Percentiles rank a stretch among this genome's conserved stretches.
phyloP scores from a whole-genome alignment of 2,888 invertebrate species.

The Acleris emargana region DNA sequence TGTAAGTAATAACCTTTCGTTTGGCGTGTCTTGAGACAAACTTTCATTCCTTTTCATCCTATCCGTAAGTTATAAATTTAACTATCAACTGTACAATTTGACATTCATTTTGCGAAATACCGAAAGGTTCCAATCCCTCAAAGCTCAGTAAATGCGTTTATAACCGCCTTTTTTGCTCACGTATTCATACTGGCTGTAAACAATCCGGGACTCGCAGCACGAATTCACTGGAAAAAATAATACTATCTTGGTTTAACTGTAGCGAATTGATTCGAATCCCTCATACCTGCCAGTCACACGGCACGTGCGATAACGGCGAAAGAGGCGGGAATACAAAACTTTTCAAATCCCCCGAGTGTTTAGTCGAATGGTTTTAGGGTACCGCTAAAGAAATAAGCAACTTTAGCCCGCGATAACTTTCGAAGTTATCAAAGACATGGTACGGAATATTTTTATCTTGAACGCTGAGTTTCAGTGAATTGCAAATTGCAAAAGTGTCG shows the following conservation, averaged over 20 bases:
- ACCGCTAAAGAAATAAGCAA: constrained; percentile 41
- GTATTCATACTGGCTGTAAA: constrained; percentile 19
- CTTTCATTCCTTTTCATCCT: too few relatives aligned
- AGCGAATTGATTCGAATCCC: constrained; percentile 35
- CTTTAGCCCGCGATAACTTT: constrained; percentile 31
- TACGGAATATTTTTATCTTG: constrained; percentile 24
- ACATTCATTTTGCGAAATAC: constrained; percentile 10
- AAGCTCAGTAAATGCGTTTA: constrained; percentile 29
- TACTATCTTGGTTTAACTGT: constrained; percentile 31
- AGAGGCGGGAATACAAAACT: constrained; percentile 46
- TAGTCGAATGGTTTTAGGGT: constrained; percentile 43
- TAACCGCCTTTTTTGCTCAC: constrained; percentile 20
- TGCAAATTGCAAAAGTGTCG: not conserved
- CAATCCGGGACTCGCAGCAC: constrained; percentile 9
- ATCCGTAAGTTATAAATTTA: too few relatives aligned
- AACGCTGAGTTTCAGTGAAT: not conserved
- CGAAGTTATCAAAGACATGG: constrained; percentile 31
- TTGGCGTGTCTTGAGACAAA: too few relatives aligned
- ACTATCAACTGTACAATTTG: not conserved
- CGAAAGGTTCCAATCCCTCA: constrained; percentile 5
- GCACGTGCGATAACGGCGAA: constrained; percentile 47
- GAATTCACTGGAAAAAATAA: constrained; percentile 18
- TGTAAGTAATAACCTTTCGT: too few relatives aligned
- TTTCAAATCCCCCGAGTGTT: constrained; percentile 45
- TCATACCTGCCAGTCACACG: constrained; percentile 37